A percentile compares a stretch with the other conserved stretches of the same genome.
Conservation (phyloP, 92 coral and sea anemone species). For the Actinostola sp. region DNA sequence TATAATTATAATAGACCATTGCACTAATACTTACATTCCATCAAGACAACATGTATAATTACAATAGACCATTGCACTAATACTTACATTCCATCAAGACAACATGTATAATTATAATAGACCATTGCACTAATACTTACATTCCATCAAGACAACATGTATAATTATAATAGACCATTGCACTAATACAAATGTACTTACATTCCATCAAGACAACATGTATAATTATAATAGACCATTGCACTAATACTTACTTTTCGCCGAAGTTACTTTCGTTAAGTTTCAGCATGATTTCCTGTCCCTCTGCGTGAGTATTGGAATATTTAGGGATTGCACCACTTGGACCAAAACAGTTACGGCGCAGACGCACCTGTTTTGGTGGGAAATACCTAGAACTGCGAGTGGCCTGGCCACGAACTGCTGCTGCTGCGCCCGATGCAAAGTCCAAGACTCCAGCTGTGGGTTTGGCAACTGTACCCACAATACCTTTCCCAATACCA, state of each 20-base stretch:
- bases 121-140: too few relatives aligned
- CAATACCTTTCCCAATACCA: slow-evolving; percentile 93
- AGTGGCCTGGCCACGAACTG: slow-evolving; percentile 96
- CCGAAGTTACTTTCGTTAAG: slow-evolving; percentile 82
- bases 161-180: too few relatives aligned
- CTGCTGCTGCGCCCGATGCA: slow-evolving; percentile 97
- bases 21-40: too few relatives aligned
- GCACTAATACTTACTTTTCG: slow-evolving; percentile 77
- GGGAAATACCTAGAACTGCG: slow-evolving; percentile 85
- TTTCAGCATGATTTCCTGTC: slow-evolving; percentile 94
- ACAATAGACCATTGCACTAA: too few relatives aligned
- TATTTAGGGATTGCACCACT: slow-evolving; percentile 94
- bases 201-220: too few relatives aligned
- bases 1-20: too few relatives aligned
- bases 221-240: too few relatives aligned
- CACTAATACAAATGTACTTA: background rate
- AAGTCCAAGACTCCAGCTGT: slow-evolving; percentile 98
- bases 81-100: too few relatives aligned
- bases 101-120: too few relatives aligned
- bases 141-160: too few relatives aligned
- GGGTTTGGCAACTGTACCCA: slow-evolving; percentile 98
- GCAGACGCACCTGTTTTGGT: slow-evolving; percentile 89
- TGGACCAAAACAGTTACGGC: slow-evolving; percentile 96
- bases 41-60: too few relatives aligned
- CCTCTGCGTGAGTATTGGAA: slow-evolving; percentile 93